Evolutionary conservation across 2,113 vertebrate genomes (phyloP).

Genomic region (Neolamprologus ventralis): DNA sequence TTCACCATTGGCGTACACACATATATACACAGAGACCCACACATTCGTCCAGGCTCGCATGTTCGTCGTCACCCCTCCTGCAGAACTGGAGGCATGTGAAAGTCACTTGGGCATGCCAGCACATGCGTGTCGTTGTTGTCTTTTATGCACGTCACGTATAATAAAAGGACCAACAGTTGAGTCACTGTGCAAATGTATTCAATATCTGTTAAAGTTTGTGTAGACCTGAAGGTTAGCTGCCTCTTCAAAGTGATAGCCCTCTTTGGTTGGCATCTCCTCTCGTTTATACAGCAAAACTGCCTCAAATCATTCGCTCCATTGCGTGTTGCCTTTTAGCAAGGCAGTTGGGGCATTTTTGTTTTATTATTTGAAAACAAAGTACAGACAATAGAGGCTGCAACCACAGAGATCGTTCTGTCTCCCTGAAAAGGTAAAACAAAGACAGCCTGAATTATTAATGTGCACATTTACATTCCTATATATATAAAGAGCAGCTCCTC

Average conservation of each 20-base stretch:
- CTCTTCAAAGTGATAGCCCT: neutral
- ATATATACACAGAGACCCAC: neutral
- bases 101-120: constrained; percentile 37
- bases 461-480: neutral
- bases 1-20: constrained; percentile 20
- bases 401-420: neutral
- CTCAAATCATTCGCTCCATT: constrained; percentile 11
- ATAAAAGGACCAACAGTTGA: neutral
- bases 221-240: constrained; percentile 13
- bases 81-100: constrained; percentile 30
- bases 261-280: neutral
- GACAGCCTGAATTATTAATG: neutral
- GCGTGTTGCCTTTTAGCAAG: neutral
- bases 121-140: constrained; percentile 45
- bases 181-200: neutral
- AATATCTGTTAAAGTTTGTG: neutral
- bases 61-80: constrained; percentile 13
- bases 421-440: neutral
- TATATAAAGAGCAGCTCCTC: neutral
- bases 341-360: neutral
- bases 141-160: constrained; percentile 17
- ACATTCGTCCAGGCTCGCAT: neutral
- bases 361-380: neutral
- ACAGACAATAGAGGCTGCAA: neutral
- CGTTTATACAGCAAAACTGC: neutral